Evolutionary conservation across 2,888 invertebrate genomes (phyloP).

Genomic region (Cosmia trapezina): DNA sequence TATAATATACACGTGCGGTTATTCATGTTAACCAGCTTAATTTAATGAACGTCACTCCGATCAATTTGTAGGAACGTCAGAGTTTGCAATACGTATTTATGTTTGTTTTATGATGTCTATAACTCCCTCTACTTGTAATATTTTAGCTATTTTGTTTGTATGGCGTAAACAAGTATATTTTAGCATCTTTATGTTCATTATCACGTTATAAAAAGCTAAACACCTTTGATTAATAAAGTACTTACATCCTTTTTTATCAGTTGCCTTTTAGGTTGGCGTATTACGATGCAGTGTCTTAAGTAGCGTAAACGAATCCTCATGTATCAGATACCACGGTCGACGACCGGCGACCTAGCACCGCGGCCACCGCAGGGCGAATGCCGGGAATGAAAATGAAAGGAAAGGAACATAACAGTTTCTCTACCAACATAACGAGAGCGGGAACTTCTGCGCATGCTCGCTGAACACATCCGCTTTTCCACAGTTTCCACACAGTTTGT

Average conservation of each 20-base stretch:
- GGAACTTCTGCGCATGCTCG: constrained; percentile 39
- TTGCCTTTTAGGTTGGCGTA: constrained; percentile 14
- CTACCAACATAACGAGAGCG: constrained; percentile 41
- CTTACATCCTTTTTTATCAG: background rate
- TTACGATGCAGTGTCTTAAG: constrained; percentile 6
- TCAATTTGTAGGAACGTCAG: constrained; percentile 40
- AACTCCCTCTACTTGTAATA: background rate
- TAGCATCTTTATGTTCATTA: background rate
- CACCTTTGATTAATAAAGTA: background rate
- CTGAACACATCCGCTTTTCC: constrained; percentile 45
- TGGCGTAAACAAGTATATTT: constrained; percentile 5
- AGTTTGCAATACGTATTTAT: constrained; percentile 1
- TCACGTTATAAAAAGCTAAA: background rate
- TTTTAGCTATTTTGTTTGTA: constrained; percentile 15
- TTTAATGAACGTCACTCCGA: constrained; percentile 41
- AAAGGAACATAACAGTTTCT: constrained; percentile 19
- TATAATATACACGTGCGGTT: background rate
- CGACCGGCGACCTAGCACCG: constrained; percentile 13
- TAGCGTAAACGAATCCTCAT: constrained; percentile 22
- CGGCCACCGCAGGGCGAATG: constrained; percentile 29
- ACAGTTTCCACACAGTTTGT: constrained; percentile 29
- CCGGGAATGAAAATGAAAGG: constrained; percentile 49
- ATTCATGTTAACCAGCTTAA: constrained; percentile 16
- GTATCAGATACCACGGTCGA: background rate
- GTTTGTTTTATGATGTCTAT: constrained; percentile 15